phyloP scores from a whole-genome alignment of 1,140 invertebrate genomes.

The Drosophila ercepeae region DNA sequence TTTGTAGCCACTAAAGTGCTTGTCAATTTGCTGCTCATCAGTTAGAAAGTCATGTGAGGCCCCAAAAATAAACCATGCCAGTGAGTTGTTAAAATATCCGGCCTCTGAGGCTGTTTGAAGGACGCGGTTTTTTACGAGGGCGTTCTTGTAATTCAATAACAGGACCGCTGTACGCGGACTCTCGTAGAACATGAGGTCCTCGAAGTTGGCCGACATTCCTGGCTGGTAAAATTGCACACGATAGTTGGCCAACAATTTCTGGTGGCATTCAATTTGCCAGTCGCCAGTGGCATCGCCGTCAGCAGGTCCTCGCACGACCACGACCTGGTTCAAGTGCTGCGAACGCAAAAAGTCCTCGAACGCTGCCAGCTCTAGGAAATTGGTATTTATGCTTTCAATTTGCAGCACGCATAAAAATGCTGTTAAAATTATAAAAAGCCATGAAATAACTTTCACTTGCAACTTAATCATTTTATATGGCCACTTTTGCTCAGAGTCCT shows the following conservation, averaged over 20 bases:
- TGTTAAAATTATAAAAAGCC: conserved; percentile 75
- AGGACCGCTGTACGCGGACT: conserved; percentile 58
- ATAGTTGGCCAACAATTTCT: conserved; percentile 61
- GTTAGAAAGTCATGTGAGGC: conserved; percentile 2
- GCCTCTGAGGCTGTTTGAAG: conserved; percentile 33
- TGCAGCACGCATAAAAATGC: conserved; percentile 60
- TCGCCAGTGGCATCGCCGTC: conserved; percentile 1
- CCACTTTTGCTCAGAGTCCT: conserved; percentile 47
- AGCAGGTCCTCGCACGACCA: conserved; percentile 29
- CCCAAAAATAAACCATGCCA: conserved; percentile 64
- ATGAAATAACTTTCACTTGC: conserved; percentile 80
- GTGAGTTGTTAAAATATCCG: conserved; percentile 65
- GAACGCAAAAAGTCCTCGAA: conserved; percentile 65
- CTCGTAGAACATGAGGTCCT: conserved; percentile 57
- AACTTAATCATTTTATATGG: conserved; percentile 78
- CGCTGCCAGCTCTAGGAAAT: conserved; percentile 69
- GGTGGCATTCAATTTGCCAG: conserved; percentile 43
- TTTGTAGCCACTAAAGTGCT: conserved; percentile 44
- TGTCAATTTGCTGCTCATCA: conserved; percentile 35
- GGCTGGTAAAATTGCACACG: conserved; percentile 61
- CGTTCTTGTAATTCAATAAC: conserved; percentile 33
- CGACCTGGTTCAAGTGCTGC: conserved; percentile 56
- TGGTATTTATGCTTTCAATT: conserved; percentile 80
- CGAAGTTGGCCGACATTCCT: conserved; percentile 40
- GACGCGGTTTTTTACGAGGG: conserved; percentile 16